Evolutionary conservation across 2,888 invertebrate genomes (phyloP), one percentile per base, ranked within the genome.

Genomic region (Drosophila trichaetosa): DNA sequence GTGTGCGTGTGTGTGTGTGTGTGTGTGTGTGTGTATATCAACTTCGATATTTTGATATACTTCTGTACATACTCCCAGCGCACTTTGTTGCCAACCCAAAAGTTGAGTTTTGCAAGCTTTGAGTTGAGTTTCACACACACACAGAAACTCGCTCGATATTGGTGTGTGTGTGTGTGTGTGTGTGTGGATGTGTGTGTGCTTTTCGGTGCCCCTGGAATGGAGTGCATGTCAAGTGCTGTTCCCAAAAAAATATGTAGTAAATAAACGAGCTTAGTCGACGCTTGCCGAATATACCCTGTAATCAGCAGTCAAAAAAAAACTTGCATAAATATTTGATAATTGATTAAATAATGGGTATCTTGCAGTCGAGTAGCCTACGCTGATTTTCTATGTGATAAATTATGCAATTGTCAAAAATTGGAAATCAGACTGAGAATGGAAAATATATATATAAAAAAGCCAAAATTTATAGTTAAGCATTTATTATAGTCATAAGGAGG

Each of bases 21-120:
- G 24, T 62, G 29, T 31, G n/a, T 31, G 27, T 42, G 27, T 40
- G 24, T 68, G 34, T 31, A 40, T 31, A 57, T 56, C 16, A 58
- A 58, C 52, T 36, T 46, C 24, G 21, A 34, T 38, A 49, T 65
- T 51, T 51, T 57, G 27, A 66, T 66, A 52, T 66, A 62, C 33
- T 11, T 52, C 31, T 58, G n/a, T 54, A 49, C 6, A 21, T n/a
- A 36, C 36, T 7, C 24, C 6, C 34, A 36, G 24, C 40, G 21
- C 31, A 57, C 29, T 18, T 49, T 49, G 53, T 53, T 52, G 31
- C 31, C 31, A 31, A 36, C 27, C n/a, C 16, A 38, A 21, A 36
- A 38, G 34, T 27, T 36, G 21, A 60, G n/a, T 57, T 57, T 57
- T 42, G 10, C 42, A 52, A 36, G 59, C 21, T 51, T 13, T 21